These are phyloP conservation scores for Harmothoe impar DNA, from an alignment of 2,888 invertebrate genomes.

Conservation along the genomic window DNA sequence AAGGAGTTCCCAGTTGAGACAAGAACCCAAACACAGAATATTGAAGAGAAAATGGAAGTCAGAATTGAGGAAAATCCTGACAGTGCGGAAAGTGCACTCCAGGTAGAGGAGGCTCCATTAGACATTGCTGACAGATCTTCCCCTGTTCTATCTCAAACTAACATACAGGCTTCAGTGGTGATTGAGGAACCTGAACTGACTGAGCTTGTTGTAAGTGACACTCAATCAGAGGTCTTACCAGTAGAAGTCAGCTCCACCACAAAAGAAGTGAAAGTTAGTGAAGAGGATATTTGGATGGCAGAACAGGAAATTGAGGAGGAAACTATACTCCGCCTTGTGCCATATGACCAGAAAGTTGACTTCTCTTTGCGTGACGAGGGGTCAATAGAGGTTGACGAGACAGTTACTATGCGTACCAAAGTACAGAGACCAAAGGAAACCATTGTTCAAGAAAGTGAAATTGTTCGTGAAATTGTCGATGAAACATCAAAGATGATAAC, in stretches of 20 bases:
- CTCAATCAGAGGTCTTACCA: background rate
- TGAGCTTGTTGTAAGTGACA: background rate
- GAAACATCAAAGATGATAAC: background rate
- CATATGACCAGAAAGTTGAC: background rate
- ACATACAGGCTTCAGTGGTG: background rate
- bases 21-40: background rate
- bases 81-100: background rate
- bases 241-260: background rate
- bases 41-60: background rate
- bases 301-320: slow-evolving; percentile 45
- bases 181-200: background rate
- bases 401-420: background rate
- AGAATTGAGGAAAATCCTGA: background rate
- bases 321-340: slow-evolving; percentile 20
- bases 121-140: background rate
- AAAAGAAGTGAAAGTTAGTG: background rate
- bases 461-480: background rate
- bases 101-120: background rate
- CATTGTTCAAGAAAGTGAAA: no score
- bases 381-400: slow-evolving; percentile 40
- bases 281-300: slow-evolving; percentile 53
- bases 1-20: slow-evolving; percentile 44
- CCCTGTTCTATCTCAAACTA: background rate
- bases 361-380: background rate
- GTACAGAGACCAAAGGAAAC: background rate